Conservation (phyloP, 1,140 invertebrate species). For the Drosophila nigromelanica region DNA sequence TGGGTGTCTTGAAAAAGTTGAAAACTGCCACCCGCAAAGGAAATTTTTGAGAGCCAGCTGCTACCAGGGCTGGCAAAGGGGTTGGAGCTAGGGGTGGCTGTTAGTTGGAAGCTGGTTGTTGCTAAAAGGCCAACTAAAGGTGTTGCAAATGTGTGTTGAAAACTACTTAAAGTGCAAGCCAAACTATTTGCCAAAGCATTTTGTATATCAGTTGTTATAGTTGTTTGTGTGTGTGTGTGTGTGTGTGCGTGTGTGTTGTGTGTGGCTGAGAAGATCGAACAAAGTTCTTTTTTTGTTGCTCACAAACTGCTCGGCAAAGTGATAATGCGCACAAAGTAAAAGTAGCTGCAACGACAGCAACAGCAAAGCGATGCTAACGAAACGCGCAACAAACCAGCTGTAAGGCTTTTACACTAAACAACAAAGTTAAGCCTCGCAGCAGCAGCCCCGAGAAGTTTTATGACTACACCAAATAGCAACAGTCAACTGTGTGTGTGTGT, state of each 20-base stretch:
- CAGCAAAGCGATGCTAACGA: too few species aligned
- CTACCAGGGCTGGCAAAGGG: constrained; percentile 1
- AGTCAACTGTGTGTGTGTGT: constrained; percentile 28
- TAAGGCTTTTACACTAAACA: constrained; percentile 79
- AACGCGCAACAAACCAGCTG: constrained; percentile 34
- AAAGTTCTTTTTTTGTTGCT: constrained; percentile 55
- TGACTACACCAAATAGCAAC: constrained; percentile 18
- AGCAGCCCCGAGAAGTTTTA: constrained; percentile 33
- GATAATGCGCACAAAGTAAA: constrained; percentile 78
- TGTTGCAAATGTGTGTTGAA: constrained; percentile 72
- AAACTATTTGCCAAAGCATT: constrained; percentile 68
- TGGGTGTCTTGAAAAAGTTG: constrained; percentile 39
- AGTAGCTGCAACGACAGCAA: constrained; percentile 54
- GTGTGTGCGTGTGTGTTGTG: constrained; percentile 41
- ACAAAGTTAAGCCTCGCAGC: constrained; percentile 69
- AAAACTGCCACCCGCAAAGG: constrained; percentile 40
- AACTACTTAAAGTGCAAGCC: constrained; percentile 73
- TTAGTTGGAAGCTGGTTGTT: constrained; percentile 18
- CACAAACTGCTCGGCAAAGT: constrained; percentile 52
- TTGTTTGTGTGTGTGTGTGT: constrained; percentile 18
- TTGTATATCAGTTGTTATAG: constrained; percentile 33
- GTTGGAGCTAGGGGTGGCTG: neutral
- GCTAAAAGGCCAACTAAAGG: constrained; percentile 73
- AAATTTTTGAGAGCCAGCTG: constrained; percentile 45
- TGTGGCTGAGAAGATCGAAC: constrained; percentile 60